A percentile compares a stretch with the other conserved stretches of the same genome.
Conservation (phyloP, 1,140 invertebrate species). For the Macrobrachium rosenbergii region DNA sequence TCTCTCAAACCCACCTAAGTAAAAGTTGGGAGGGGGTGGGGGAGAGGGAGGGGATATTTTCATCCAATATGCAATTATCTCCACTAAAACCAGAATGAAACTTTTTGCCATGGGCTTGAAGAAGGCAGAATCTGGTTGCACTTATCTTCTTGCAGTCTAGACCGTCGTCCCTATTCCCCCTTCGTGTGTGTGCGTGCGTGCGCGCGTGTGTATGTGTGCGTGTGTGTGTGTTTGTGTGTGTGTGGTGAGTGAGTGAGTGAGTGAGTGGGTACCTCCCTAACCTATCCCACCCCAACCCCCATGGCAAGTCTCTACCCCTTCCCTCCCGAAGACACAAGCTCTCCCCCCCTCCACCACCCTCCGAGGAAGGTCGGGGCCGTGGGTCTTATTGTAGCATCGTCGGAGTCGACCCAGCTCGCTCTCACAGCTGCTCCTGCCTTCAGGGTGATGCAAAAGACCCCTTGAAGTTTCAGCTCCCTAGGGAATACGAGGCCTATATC, state of each 20-base stretch:
- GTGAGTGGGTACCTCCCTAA: neutral
- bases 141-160: constrained; percentile 36
- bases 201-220: constrained; percentile 15
- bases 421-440: constrained; percentile 10
- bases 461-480: neutral
- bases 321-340: no score
- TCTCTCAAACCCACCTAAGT: no score
- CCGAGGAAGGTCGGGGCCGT: constrained; percentile 19
- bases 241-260: no score
- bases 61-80: constrained; percentile 59
- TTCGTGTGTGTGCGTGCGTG: constrained; percentile 8
- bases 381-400: constrained; percentile 62
- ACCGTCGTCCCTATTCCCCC: neutral
- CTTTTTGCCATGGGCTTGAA: constrained; percentile 44
- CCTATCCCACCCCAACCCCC: neutral
- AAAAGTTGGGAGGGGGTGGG: neutral
- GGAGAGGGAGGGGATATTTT: constrained; percentile 36
- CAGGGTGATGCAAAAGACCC: constrained; percentile 22
- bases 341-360: neutral
- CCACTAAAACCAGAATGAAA: constrained; percentile 54
- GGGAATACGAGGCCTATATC: neutral
- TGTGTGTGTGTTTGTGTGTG: constrained; percentile 1
- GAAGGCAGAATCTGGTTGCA: constrained; percentile 53
- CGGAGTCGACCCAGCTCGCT: constrained; percentile 26
- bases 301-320: no score